Evolutionary conservation across 2,888 invertebrate genomes (phyloP), one percentile per base, ranked within the genome.

Genomic region (Seira ritae): DNA sequence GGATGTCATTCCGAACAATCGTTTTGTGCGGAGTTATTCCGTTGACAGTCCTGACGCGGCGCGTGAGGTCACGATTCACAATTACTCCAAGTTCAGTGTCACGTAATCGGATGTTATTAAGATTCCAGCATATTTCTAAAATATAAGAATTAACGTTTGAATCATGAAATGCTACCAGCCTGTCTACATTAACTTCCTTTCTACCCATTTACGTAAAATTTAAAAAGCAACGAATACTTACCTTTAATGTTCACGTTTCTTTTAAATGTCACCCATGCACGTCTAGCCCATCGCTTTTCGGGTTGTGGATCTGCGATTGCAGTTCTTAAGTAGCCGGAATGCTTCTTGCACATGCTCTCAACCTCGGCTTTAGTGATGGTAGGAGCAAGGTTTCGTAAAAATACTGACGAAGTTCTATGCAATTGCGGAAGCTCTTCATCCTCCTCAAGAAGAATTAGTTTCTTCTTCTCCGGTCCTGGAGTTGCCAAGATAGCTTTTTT

Each of bases 231-330:
- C 19, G 31, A 72, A 3, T 19, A 31, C 24, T 20, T 65, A 89
- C 89, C 89, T 91, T 99, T 99, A 88, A 99, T 99, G 91, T 99
- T 98, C 67, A 99, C 98, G 90, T 97, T 96, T 20, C 98, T 93
- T 87, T 96, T 95, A 91, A 98, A 99, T 0, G 99, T 99, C 46
- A 98, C 98, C 99, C 99, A 99, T 60, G 98, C 99, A 70, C 99
- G 94, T 15, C 99, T 94, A 91, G 97, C 96, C 96, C 98, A 99
- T 65, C 97, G 94, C 22, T 98, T 93, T 90, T 99, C 99, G 0
- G 98, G 96, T 90, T 98, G 94, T 0, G 99, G 99, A 92, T 99
- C 99, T 0, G 99, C 98, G 77, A 99, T 93, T 0, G 98, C 98
- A 12, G 99, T 97, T 73, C 99, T 94, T 81, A 99, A 92, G 91